Base-by-base conservation (phyloP, 2,888 invertebrate species). In the Drosophila borborema region DNA sequence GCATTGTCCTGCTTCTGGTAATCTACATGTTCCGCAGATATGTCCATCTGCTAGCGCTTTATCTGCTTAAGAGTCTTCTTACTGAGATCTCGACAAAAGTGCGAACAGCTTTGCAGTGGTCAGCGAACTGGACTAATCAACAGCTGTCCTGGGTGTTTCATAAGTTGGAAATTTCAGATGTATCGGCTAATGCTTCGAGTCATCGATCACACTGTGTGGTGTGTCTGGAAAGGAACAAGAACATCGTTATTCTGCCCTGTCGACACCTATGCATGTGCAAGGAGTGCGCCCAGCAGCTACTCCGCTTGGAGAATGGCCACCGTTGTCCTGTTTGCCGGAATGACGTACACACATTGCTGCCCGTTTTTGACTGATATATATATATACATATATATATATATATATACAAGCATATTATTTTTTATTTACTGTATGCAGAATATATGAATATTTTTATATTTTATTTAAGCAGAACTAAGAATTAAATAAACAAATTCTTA, bases 261-360 rank as follows among this genome's bases (percentile, higher is more conserved):
- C 77, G 89, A 0, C 85, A 85, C 34, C 64, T 89, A 0, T 89
- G 89, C 20, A 36, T 85, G 49, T 85, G 85, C 70, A 68, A 56
- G 43, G 72, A 87, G 41, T 85, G 85, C 12, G 74, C 74, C 0
- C 43, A 61, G 20, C 62, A 68, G 28, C 16, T 80, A 7, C 10
- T 10, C 3, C 20, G 16, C 7, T 49, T 34, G 3, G 58, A 51
- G 2, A 34, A 51, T 12, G 49, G 38, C 9, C 16, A 8, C 16
- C 69, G 60, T 10, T 85, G 85, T 62, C 85, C 85, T 8, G 18
- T 85, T 9, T 85, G 85, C 40, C 82, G 89, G 2, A 28, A 66
- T 8, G 23, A 36, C 3, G 67, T 89, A 16, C 43, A 45, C 3
- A 31, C 55, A 7, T 18, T 63, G 31, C 36, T 84, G 14, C 12